phyloP scores from a whole-genome alignment of 2,888 invertebrate species.

The Pammene fasciana region DNA sequence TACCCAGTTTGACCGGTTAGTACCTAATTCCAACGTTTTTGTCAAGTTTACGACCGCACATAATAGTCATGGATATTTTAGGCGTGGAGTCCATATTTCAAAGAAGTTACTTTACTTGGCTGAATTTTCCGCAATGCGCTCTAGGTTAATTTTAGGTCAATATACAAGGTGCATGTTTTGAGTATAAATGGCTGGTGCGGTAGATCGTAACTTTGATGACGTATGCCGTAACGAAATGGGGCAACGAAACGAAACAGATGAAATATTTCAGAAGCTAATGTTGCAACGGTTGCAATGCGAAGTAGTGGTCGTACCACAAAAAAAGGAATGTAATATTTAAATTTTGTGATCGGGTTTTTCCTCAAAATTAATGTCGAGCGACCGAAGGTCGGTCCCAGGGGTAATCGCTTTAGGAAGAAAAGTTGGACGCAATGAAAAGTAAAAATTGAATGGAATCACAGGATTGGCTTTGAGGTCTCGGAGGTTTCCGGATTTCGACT shows the following conservation, averaged over 20 bases:
- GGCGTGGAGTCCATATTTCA: slow-evolving; percentile 5
- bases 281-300: slow-evolving; percentile 10
- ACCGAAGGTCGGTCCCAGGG: background rate
- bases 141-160: slow-evolving; percentile 9
- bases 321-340: background rate
- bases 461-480: background rate
- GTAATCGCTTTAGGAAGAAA: background rate
- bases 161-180: slow-evolving; percentile 13
- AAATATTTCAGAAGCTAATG: slow-evolving; percentile 6
- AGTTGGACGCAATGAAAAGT: background rate
- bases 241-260: slow-evolving; percentile 14
- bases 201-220: slow-evolving; percentile 19
- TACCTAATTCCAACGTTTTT: slow-evolving; percentile 8
- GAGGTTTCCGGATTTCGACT: background rate
- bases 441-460: background rate
- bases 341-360: background rate
- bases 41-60: slow-evolving; percentile 8
- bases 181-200: slow-evolving; percentile 7
- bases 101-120: background rate
- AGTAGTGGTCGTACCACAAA: background rate
- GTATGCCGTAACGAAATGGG: slow-evolving; percentile 13
- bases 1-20: background rate
- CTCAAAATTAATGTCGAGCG: background rate
- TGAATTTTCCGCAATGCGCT: slow-evolving; percentile 24
- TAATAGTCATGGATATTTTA: slow-evolving; percentile 4